phyloP scores from a whole-genome alignment of 2,113 vertebrate genomes.

The Theropithecus gelada region DNA sequence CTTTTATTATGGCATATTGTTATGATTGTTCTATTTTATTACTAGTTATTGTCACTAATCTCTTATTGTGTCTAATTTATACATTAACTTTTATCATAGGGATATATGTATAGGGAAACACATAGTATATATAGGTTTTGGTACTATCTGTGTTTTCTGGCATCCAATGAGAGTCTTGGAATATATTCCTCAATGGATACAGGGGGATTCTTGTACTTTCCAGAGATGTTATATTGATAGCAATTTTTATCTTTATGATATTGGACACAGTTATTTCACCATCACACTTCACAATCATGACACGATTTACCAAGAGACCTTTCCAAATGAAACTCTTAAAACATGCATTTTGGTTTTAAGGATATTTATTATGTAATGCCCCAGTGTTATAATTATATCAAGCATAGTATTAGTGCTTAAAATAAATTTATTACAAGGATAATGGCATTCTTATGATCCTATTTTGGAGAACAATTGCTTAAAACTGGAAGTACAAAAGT shows the following conservation, averaged over 20 bases:
- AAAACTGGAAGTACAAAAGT: constrained; percentile 67
- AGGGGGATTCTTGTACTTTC: background rate
- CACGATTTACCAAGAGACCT: constrained; percentile 55
- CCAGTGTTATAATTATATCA: background rate
- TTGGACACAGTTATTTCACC: constrained; percentile 18
- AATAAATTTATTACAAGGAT: constrained; percentile 57
- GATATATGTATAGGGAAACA: background rate
- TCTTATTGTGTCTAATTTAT: background rate
- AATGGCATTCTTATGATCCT: constrained; percentile 63
- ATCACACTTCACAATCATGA: constrained; percentile 67
- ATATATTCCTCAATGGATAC: background rate
- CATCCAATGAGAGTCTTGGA: background rate
- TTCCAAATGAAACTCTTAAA: constrained; percentile 54
- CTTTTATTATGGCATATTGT: background rate
- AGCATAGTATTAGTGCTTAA: background rate
- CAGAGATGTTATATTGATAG: constrained; percentile 76
- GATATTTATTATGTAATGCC: constrained; percentile 61
- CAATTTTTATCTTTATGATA: constrained; percentile 75
- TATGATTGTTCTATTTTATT: background rate
- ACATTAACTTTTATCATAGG: background rate
- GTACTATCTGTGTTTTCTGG: background rate
- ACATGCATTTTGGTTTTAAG: background rate
- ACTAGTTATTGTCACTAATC: background rate
- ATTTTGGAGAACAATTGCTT: constrained; percentile 61
- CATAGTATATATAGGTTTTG: background rate